Base-by-base conservation (phyloP, 2,888 invertebrate genomes). In the Melangyna quadrimaculata region DNA sequence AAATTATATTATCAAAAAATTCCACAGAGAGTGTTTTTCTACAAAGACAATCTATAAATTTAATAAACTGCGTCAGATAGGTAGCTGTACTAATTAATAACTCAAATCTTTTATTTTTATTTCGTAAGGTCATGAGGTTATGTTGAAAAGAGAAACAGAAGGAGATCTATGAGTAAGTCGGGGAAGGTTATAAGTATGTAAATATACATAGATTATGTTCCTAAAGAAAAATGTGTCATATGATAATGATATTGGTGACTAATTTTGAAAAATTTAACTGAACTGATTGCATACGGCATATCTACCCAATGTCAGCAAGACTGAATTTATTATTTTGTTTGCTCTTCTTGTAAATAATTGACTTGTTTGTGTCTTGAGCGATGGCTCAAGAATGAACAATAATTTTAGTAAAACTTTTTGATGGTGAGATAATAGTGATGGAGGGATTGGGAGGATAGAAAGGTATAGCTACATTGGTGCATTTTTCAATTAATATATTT, bases 1-100 rank as follows among this genome's bases (percentile, higher is more conserved):
- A n/a, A n/a, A n/a, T n/a, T n/a, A n/a, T 22, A 9, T 59, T 37
- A 37, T 59, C 59, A 59, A 59, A 59, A 59, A 37, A 14, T 59
- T 59, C 59, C 59, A 59, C 5, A 6, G 29, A 9, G 8, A 17
- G 40, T 40, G 45, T 48, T 48, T 22, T 51, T 51, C 22, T 12
- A 51, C 53, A 32, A 10, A 17, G 3, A 17, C 17, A 55, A 55
- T 55, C 55, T 55, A 27, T 3, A 51, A 29, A 29, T 17, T 3
- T 3, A 19, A 12, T 35, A 35, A 57, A 57, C 19, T 57, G 19
- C 57, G 6, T 19, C 35, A 12, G 57, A 32, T 57, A 32, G 19
- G 19, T 12, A n/a, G n/a, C 0, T 9, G 3, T 14, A 24, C 24
- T 51, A 51, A 51, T 51, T 55, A 32, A 55, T 17, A 32, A 29